Evolutionary conservation across 2,888 invertebrate genomes (phyloP), one percentile per base, ranked within the genome.

Genomic region (Agrilus biguttatus): DNA sequence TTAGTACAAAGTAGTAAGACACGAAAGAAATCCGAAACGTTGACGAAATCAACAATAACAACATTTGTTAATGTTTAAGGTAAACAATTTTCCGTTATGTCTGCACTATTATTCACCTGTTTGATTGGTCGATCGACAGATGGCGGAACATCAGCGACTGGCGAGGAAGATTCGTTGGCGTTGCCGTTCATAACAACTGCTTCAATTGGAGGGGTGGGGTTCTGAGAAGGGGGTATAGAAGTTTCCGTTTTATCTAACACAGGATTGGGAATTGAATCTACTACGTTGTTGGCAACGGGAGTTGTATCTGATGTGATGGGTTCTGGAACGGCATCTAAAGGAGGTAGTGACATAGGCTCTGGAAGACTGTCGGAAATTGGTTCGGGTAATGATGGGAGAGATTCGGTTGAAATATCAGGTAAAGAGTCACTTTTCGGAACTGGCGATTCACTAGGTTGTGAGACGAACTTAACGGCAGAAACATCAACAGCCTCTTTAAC

Each of bases 81-180:
- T 51, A 53, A 53, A 47, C 44, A 46, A 49, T 50, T 55, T 52
- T 55, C 56, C 52, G 50, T 51, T 50, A 51, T 48, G 46, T 40
- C 51, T 52, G 51, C 53, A 44, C 47, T 62, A 63, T 28, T 28
- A 28, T 61, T 65, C 65, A 66, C 66, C 66, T 67, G 66, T 64
- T 66, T 75, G 68, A 71, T 69, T 70, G 62, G 71, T 71, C 51
- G 70, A 70, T 46, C 74, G 70, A 61, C 69, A 70, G 61, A 59
- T 70, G 55, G 53, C 68, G 51, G 52, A 63, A 68, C 53, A 66
- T 66, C 69, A 21, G 57, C 61, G 23, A 55, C 52, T 39, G 62
- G 60, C 44, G 73, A 61, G 47, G 54, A 49, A 48, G 59, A 55
- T 56, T 65, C 65, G 55, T 63, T 62, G 45, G 62, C 54, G 48